phyloP scores from a whole-genome alignment of 1,140 invertebrate genomes.

The Daktulosphaira vitifoliae region DNA sequence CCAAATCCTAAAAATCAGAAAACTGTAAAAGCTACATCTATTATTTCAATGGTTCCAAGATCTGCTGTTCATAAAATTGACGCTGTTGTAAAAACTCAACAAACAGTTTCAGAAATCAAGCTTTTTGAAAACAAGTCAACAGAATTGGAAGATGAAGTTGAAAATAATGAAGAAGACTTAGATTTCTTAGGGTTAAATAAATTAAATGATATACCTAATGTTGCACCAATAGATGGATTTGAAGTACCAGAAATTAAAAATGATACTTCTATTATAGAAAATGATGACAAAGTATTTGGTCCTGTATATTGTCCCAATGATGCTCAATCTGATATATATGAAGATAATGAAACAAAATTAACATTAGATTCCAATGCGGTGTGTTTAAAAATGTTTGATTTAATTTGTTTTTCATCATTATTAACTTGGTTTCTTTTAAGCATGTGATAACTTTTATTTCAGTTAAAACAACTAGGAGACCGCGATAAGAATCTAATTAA shows the following conservation, averaged over 20 bases:
- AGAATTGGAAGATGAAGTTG: constrained; percentile 42
- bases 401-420: not conserved
- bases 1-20: constrained; percentile 36
- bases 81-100: constrained; percentile 9
- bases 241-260: constrained; percentile 32
- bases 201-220: constrained; percentile 30
- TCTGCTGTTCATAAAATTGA: constrained; percentile 4
- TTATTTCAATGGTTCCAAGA: constrained; percentile 30
- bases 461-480: constrained; percentile 46
- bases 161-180: constrained; percentile 46
- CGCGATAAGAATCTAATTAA: constrained; percentile 44
- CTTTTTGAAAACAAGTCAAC: constrained; percentile 26
- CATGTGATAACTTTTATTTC: constrained; percentile 39
- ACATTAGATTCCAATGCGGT: constrained; percentile 10
- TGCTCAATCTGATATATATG: constrained; percentile 9
- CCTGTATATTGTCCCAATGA: constrained; percentile 33
- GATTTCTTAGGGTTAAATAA: constrained; percentile 40
- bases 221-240: constrained; percentile 41
- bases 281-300: constrained; percentile 29
- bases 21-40: constrained; percentile 19
- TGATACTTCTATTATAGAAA: constrained; percentile 14
- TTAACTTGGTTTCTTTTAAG: not conserved
- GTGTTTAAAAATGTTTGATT: not conserved
- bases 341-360: constrained; percentile 41
- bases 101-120: not conserved